Base-by-base conservation (phyloP, 2,888 invertebrate genomes). In the Xylota sylvarum region DNA sequence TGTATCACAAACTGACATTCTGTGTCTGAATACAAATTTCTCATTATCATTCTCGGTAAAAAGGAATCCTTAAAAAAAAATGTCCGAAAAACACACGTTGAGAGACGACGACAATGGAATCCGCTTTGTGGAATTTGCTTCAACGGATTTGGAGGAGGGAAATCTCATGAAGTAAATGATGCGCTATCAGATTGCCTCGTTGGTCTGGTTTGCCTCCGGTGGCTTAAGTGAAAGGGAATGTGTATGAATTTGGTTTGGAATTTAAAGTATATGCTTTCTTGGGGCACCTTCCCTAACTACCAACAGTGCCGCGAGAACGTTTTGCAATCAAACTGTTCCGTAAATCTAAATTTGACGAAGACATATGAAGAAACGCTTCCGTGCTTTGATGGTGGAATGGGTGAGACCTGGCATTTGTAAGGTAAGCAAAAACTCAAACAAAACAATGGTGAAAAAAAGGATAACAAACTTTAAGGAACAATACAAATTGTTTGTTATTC, bases 291-390 rank as follows among this genome's bases (percentile, higher is more conserved):
- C 50, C n/a, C 56, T 43, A 60, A 60, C 67, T 64, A 56, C 46
- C 48, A 23, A 23, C 17, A 55, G 7, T 12, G 56, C 23, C 58
- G 62, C 56, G 52, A 65, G 60, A 81, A 60, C 48, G 65, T 76
- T 72, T 52, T 48, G 76, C 70, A 81, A 85, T 81, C 76, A 81
- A 76, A 85, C 40, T 76, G 70, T 60, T 81, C 72, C 81, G 65
- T 76, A 77, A 85, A 85, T 85, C 85, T 81, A 85, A 85, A 72
- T 58, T 65, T 85, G 85, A 81, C 85, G 76, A 81, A 85, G 85
- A 85, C 76, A 76, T 81, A 85, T 74, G 84, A 74, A 35, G n/a
- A 9, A 27, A n/a, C 32, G 37, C 32, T 78, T 55, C 19, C 52
- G 65, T 23, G 17, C 12, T 9, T n/a, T 56, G 30, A 17, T 37